These are phyloP conservation scores for Odontophorus gujanensis DNA, from an alignment of 2,113 vertebrate genomes.

Conservation along the genomic window DNA sequence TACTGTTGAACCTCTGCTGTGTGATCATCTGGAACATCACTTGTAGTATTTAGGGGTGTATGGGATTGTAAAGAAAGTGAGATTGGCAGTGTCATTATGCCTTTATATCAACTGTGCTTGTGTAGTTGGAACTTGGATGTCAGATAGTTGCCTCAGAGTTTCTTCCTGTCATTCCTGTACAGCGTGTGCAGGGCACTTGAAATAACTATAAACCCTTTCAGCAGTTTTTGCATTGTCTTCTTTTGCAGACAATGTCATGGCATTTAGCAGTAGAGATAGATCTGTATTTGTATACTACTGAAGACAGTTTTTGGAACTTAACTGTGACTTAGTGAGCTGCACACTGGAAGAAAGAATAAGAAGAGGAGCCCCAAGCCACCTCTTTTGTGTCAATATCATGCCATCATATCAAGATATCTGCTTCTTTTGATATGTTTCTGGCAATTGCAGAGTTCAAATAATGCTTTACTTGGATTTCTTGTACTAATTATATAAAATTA, in stretches of 20 bases:
- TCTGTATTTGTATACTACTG: background rate
- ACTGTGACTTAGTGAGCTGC: background rate
- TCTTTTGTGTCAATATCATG: background rate
- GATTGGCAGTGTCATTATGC: background rate
- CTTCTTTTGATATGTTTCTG: background rate
- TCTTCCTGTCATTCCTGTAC: rapidly evolving
- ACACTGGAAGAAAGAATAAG: background rate
- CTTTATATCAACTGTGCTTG: background rate
- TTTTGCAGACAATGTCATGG: background rate
- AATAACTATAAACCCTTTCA: background rate
- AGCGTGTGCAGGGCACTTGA: background rate
- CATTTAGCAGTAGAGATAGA: background rate
- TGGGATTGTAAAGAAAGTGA: background rate
- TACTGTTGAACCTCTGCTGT: background rate
- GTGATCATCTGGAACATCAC: background rate
- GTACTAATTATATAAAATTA: background rate
- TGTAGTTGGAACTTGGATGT: background rate
- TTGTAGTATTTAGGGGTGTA: background rate
- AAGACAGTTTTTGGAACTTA: background rate
- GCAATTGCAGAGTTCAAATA: background rate
- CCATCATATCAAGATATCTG: background rate
- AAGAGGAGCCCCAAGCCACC: background rate
- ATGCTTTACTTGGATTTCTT: background rate
- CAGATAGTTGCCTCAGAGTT: background rate
- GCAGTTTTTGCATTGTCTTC: background rate